Percentiles rank a stretch among this genome's conserved stretches.
phyloP scores from a whole-genome alignment of 2,113 vertebrate genomes.

The Apistogramma diplotaenia region DNA sequence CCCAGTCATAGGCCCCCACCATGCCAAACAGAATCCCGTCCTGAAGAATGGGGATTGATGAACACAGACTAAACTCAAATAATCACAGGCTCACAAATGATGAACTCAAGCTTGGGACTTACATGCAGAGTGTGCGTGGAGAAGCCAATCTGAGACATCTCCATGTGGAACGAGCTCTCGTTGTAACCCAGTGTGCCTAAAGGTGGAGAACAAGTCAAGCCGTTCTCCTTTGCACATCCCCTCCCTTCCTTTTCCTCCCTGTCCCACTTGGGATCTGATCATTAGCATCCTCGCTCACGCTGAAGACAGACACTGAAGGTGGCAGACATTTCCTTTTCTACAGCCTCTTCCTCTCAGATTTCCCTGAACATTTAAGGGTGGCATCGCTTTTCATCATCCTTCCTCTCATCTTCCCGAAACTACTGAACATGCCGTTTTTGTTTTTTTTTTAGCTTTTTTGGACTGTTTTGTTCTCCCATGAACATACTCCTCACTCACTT shows the following conservation, averaged over 20 bases:
- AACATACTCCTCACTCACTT: background rate
- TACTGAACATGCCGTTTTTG: background rate
- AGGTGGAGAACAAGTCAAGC: slow-evolving; percentile 5
- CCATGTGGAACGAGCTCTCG: slow-evolving; percentile 91
- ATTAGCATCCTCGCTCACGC: background rate
- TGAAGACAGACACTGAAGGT: slow-evolving; percentile 18
- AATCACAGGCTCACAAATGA: background rate
- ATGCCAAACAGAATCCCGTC: slow-evolving; percentile 93
- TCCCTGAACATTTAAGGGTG: slow-evolving; percentile 18
- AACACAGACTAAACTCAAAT: background rate
- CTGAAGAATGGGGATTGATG: slow-evolving; percentile 61
- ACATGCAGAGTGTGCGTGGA: slow-evolving; percentile 88
- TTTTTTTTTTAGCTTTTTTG: background rate
- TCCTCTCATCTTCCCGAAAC: slow-evolving; percentile 19
- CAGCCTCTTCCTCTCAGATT: slow-evolving; percentile 46
- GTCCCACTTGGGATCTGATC: slow-evolving; percentile 14
- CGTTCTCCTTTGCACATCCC: slow-evolving; percentile 16
- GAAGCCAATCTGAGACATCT: slow-evolving; percentile 97
- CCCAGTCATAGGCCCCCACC: slow-evolving; percentile 96
- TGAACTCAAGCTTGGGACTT: slow-evolving; percentile 35
- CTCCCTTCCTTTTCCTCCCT: slow-evolving; percentile 58
- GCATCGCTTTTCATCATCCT: slow-evolving; percentile 34
- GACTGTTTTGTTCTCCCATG: background rate
- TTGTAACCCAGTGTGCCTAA: slow-evolving; percentile 88
- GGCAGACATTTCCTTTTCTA: slow-evolving; percentile 34